Evolutionary conservation across 2,113 vertebrate species (phyloP).

Genomic region (Mastomys coucha): DNA sequence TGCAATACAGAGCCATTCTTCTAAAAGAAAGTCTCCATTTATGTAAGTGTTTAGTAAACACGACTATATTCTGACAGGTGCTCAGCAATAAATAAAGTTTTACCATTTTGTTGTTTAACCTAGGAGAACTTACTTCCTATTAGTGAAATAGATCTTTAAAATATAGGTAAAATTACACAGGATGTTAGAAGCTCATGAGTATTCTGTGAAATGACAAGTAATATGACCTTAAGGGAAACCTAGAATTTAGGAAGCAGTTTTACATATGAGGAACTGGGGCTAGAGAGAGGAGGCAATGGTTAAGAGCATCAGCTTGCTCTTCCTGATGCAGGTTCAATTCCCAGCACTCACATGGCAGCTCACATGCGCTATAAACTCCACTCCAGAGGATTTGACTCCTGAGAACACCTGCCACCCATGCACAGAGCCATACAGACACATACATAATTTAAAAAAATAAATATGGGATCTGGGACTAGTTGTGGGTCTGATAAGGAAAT

Average conservation of each 20-base stretch:
- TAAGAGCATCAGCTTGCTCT: not conserved
- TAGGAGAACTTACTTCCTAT: not conserved
- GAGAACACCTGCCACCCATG: not conserved
- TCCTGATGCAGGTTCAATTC: not conserved
- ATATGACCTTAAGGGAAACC: not conserved
- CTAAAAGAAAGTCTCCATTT: not conserved
- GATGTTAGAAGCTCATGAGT: not conserved
- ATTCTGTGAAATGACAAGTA: slow-evolving; percentile 3
- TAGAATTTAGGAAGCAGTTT: not conserved
- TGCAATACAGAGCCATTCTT: not conserved
- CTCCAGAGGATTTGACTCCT: not conserved
- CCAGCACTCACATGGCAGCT: not conserved
- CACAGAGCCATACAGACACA: not conserved
- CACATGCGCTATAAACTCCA: not conserved
- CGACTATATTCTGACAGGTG: not conserved
- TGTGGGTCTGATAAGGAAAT: not conserved
- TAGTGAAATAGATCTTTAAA: not conserved
- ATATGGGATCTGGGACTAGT: not conserved
- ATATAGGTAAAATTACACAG: not conserved
- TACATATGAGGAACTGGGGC: not conserved
- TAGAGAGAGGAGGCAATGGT: not conserved
- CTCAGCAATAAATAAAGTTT: slow-evolving; percentile 8
- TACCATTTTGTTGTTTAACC: not conserved
- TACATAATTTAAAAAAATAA: not conserved
- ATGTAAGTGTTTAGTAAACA: not conserved